A percentile compares a stretch with the other conserved stretches of the same genome.
Conservation (phyloP, 2,113 vertebrate species). For the Spheniscus mendiculus region DNA sequence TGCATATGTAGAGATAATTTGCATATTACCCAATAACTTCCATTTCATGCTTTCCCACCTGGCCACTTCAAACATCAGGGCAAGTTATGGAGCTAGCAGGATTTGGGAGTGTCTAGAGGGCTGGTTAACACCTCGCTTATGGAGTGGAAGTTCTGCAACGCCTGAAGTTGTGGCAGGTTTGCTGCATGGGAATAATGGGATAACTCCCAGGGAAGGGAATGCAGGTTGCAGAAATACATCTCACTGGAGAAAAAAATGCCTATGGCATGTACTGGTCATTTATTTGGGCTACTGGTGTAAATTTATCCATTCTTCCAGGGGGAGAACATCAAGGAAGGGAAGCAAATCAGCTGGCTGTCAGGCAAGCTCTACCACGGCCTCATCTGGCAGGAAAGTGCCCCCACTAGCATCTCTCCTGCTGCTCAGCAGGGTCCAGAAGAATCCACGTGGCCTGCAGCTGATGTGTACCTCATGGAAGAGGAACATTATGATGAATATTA, state of each 20-base stretch:
- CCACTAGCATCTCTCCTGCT: background rate
- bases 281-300: background rate
- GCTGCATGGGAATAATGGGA: background rate
- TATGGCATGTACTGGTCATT: background rate
- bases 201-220: background rate
- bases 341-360: background rate
- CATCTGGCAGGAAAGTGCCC: background rate
- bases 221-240: background rate
- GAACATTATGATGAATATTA: background rate
- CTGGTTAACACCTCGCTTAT: fast-evolving
- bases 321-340: background rate
- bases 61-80: background rate
- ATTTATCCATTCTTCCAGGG: background rate
- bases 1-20: background rate
- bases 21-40: background rate
- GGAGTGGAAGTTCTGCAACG: background rate
- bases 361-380: background rate
- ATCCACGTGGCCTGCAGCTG: background rate
- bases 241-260: background rate
- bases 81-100: background rate
- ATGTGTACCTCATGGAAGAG: background rate
- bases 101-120: background rate
- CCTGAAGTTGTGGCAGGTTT: background rate
- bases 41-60: background rate
- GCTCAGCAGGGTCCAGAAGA: background rate